phyloP scores from a whole-genome alignment of 2,888 invertebrate genomes.

The Amblyjoppa fuscipennis region DNA sequence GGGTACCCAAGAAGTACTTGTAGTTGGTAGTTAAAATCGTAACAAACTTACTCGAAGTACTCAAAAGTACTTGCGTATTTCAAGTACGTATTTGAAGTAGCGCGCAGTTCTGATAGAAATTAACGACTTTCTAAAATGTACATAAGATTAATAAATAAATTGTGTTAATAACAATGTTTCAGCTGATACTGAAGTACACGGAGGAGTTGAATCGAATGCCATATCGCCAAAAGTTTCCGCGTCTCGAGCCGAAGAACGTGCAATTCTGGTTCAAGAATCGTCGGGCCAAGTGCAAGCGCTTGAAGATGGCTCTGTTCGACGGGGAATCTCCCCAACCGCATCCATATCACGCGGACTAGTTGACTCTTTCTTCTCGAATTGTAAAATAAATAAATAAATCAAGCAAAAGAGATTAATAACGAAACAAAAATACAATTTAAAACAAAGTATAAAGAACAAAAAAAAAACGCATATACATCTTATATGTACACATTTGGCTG shows the following conservation, averaged over 20 bases:
- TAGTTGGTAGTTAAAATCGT: no score
- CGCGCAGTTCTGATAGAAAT: no score
- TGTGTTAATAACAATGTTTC: slow-evolving; percentile 60
- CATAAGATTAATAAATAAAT: not conserved
- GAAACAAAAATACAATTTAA: slow-evolving; percentile 38
- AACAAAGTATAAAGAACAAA: slow-evolving; percentile 31
- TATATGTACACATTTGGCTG: slow-evolving; percentile 51
- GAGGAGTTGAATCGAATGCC: slow-evolving; percentile 98
- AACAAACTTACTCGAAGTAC: no score
- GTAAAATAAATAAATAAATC: slow-evolving; percentile 65
- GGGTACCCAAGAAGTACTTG: no score
- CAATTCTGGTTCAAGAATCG: slow-evolving; percentile 99
- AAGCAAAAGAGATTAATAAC: slow-evolving; percentile 45
- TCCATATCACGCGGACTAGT: slow-evolving; percentile 84
- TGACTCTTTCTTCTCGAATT: slow-evolving; percentile 46
- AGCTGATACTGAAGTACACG: slow-evolving; percentile 98
- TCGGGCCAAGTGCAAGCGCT: slow-evolving; percentile 98
- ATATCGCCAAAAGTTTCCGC: slow-evolving; percentile 98
- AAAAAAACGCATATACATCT: slow-evolving; percentile 49
- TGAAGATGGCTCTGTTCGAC: slow-evolving; percentile 96
- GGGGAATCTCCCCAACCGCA: slow-evolving; percentile 88
- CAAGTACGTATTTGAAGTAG: no score
- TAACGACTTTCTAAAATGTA: no score
- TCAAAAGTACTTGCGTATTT: no score
- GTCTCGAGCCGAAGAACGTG: slow-evolving; percentile 99